Percentiles rank a stretch among this genome's conserved stretches.
These are phyloP conservation scores for Eledone cirrhosa DNA, from an alignment of 2,888 invertebrate genomes.

Conservation along the genomic window DNA sequence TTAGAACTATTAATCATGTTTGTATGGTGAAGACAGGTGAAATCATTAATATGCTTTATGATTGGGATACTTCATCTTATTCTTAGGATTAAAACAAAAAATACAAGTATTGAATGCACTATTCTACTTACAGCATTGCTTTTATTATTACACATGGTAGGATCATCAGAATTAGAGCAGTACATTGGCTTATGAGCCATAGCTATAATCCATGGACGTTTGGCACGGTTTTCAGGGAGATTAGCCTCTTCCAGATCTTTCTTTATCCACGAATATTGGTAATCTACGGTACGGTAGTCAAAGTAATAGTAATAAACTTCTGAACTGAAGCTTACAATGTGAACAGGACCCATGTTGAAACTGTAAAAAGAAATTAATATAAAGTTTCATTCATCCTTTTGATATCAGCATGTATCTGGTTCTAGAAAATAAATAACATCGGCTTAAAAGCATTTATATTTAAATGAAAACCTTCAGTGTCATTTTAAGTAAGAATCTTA, in stretches of 20 bases:
- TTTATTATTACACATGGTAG: conserved; percentile 69
- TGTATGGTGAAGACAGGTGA: no score
- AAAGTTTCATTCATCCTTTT: no score
- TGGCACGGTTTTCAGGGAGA: conserved; percentile 47
- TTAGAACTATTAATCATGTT: no score
- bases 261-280: conserved; percentile 78
- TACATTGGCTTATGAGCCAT: conserved; percentile 58
- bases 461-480: no score
- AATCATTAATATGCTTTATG: no score
- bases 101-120: no score
- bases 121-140: conserved; percentile 28
- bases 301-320: conserved; percentile 92
- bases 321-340: conserved; percentile 85
- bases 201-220: conserved; percentile 54
- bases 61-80: no score
- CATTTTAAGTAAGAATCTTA: no score
- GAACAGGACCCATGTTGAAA: conserved; percentile 56
- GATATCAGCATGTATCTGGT: no score
- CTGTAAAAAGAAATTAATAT: conserved; percentile 66
- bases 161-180: conserved; percentile 75
- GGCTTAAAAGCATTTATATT: no score
- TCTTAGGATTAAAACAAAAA: no score
- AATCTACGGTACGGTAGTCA: conserved; percentile 77
- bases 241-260: conserved; percentile 74
- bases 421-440: no score